A percentile compares a stretch with the other conserved stretches of the same genome.
These are phyloP conservation scores for Melanotaenia trifasciata DNA, from an alignment of 2,797 vertebrate species.

Conservation along the genomic window DNA sequence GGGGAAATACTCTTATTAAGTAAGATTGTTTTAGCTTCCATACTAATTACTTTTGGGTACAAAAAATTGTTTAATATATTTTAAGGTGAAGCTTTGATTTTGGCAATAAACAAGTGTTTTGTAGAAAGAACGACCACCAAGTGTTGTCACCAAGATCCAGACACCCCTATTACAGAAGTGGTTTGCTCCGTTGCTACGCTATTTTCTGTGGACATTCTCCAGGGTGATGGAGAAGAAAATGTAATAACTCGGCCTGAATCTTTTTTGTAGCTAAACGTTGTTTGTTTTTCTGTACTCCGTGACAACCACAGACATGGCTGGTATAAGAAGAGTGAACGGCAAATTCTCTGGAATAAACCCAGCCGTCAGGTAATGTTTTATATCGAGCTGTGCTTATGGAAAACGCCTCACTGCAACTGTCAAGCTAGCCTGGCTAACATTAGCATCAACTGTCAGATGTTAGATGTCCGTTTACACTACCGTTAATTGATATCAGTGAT, in stretches of 20 bases:
- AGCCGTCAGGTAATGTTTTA: constrained; percentile 79
- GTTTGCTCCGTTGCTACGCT: constrained; percentile 81
- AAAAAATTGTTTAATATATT: background rate
- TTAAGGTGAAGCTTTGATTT: background rate
- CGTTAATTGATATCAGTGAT: too few species aligned
- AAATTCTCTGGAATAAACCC: constrained; percentile 75
- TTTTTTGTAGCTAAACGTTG: background rate
- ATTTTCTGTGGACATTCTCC: constrained; percentile 69
- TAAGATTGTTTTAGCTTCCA: background rate
- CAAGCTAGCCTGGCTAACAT: constrained; percentile 60
- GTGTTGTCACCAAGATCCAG: fast-evolving
- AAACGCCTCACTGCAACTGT: constrained; percentile 11
- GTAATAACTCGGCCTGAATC: constrained; percentile 43
- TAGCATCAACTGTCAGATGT: constrained; percentile 32
- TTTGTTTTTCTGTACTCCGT: constrained; percentile 7
- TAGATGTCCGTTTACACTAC: background rate
- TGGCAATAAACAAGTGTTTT: background rate
- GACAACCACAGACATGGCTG: constrained; percentile 67
- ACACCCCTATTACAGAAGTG: constrained; percentile 42
- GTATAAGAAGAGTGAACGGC: constrained; percentile 73
- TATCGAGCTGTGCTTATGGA: constrained; percentile 6
- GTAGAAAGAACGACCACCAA: background rate
- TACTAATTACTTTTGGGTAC: background rate
- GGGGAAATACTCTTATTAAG: background rate
- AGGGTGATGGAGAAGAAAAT: constrained; percentile 73